Base-by-base conservation (phyloP, 2,888 invertebrate genomes). In the Rotaria socialis region DNA sequence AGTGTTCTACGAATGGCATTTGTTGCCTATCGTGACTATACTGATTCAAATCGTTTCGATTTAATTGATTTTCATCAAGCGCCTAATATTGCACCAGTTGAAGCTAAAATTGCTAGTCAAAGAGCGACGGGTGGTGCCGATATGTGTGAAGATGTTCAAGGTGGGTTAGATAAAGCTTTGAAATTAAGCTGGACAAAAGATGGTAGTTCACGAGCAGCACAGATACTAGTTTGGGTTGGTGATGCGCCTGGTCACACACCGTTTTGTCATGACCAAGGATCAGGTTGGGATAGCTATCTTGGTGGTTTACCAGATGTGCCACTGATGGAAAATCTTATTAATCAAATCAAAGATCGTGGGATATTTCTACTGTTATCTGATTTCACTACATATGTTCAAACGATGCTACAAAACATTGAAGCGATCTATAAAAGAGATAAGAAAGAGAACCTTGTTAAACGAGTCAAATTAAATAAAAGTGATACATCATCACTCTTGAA, bases 1-100 rank as follows among this genome's bases (percentile, higher is more conserved):
- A 41, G 22, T 41, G 22, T 43, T 75, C 24, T 75, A 47, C 75
- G 75, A 10, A 75, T 75, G 75, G 75, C 75, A 22, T 75, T 75
- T 43, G 75, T 75, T 75, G 75, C 75, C 1, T 75, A 75, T 75
- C 75, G 75, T 47, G 75, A 75, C 41, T 75, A 75, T 11, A 43
- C 2, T 2, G 41, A 75, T 22, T 22, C 43, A 19, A 3, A 75
- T 22, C 75, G 75, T 43, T 75, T 43, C 7, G 75, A 75, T 75
- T 19, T 24, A 16, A 75, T 75, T 75, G 75, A 75, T 75, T 75
- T 75, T 75, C 75, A 75, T 43, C 43, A 41, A 75, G 8, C 43
- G 24, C 41, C 41, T 24, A 75, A 24, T 41, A 7, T 75, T 24
- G 75, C 3, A 22, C 43, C 41, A 43, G 75, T 75, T 4, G 43